Base-by-base conservation (phyloP, 2,888 invertebrate genomes). In the Galerucella nymphaeae region DNA sequence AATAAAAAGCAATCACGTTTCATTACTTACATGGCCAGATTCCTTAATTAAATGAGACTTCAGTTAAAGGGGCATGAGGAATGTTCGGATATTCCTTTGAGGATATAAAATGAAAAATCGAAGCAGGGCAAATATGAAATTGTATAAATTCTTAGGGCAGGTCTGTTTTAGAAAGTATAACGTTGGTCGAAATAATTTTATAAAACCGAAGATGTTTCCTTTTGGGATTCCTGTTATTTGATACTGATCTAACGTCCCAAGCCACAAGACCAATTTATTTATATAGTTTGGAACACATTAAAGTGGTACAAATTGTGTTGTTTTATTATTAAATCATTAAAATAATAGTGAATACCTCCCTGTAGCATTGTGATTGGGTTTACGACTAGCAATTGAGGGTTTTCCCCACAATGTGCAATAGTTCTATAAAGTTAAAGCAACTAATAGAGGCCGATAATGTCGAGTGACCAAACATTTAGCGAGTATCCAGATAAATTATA, bases 1-100 rank as follows among this genome's bases (percentile, higher is more conserved):
- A n/a, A 48, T 48, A 48, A n/a, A 48, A 48, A 48, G 48, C 48
- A 48, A 6, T 48, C 48, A 48, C 48, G 14, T 48, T 48, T n/a
- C n/a, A n/a, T 48, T n/a, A n/a, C n/a, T 48, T 4, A 48, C 48
- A n/a, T n/a, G 48, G n/a, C 14, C 48, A n/a, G 42, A 45, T 45
- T 48, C 48, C n/a, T n/a, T 48, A 48, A 48, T 48, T 48, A 48
- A 48, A 48, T 48, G 48, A 48, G 14, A 5, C 48, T 48, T 14
- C 48, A 48, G 48, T 48, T n/a, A n/a, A 48, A 8, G n/a, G 48
- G 48, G 14, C 48, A 48, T n/a, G 48, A n/a, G 48, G n/a, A 48
- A 48, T 48, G 48, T 48, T 48, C 48, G 48, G 48, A n/a, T 48
- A 48, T 48, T 48, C 14, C 48, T 48, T 48, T n/a, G n/a, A n/a